These are phyloP conservation scores for Todiramphus chloris DNA, from an alignment of 2,113 vertebrate species.

Conservation along the genomic window DNA sequence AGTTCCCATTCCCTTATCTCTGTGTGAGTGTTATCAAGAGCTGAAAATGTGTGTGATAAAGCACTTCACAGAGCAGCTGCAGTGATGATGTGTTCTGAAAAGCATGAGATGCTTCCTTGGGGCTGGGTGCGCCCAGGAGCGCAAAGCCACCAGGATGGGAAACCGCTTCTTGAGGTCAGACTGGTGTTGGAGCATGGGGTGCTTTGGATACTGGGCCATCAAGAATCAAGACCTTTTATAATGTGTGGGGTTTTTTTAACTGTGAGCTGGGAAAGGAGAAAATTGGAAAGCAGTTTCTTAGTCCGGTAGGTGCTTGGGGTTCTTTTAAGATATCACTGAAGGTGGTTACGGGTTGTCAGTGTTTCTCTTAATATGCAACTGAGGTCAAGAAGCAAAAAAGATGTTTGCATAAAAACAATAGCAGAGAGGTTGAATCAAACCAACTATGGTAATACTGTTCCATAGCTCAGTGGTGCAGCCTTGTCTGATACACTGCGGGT, in stretches of 20 bases:
- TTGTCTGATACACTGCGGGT: accelerated
- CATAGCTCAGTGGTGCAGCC: background rate
- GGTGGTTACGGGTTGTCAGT: background rate
- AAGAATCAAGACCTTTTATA: background rate
- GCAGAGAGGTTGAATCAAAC: background rate
- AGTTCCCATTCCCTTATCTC: background rate
- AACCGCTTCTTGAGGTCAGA: accelerated
- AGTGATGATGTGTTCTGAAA: background rate
- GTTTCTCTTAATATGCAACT: background rate
- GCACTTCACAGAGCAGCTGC: background rate
- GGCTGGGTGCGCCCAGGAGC: background rate
- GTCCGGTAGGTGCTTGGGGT: background rate
- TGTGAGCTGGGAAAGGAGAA: background rate
- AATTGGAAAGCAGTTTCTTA: background rate
- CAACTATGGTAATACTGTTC: background rate
- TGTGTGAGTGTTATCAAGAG: background rate
- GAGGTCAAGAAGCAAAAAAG: background rate
- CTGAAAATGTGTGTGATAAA: background rate
- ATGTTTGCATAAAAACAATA: background rate
- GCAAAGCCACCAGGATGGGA: accelerated
- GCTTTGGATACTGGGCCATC: background rate
- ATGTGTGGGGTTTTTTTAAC: background rate
- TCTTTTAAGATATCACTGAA: background rate
- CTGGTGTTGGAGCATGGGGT: background rate
- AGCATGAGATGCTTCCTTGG: background rate